A percentile compares a stretch with the other conserved stretches of the same genome.
Conservation (phyloP, 2,797 vertebrate species). For the Eptatretus atami region DNA sequence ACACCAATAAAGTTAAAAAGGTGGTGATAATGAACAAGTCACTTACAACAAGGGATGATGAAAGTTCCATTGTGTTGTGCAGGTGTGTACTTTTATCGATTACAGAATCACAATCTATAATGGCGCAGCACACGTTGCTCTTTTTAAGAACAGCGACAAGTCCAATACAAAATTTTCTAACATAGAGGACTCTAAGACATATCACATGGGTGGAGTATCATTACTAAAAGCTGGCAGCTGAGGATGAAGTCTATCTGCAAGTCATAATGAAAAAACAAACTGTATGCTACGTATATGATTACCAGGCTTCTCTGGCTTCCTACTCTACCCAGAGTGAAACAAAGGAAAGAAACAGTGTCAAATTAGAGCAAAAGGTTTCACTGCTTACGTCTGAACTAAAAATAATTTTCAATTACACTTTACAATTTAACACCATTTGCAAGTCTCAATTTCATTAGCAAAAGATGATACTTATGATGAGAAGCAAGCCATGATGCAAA, state of each 20-base stretch:
- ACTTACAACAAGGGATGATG: conserved; percentile 58
- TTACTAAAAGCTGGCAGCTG: conserved; percentile 57
- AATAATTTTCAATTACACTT: no score
- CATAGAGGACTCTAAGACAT: conserved; percentile 41
- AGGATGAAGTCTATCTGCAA: conserved; percentile 94
- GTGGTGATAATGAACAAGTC: conserved; percentile 68
- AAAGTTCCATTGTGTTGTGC: conserved; percentile 72
- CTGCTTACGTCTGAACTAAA: no score
- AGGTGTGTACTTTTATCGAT: conserved; percentile 75
- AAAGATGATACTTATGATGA: no score
- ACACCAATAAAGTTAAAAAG: conserved; percentile 58
- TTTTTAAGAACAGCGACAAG: conserved; percentile 15
- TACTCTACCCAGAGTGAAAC: conserved; percentile 40
- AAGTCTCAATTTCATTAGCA: no score
- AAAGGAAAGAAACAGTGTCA: no score
- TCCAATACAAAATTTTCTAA: no score
- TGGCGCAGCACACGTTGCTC: conserved; percentile 60
- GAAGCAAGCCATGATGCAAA: no score
- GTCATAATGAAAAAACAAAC: conserved; percentile 15
- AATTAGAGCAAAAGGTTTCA: no score
- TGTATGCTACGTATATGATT: conserved; percentile 45
- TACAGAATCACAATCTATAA: conserved; percentile 90
- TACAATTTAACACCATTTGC: no score
- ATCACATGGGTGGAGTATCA: conserved; percentile 58
- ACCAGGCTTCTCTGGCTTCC: conserved; percentile 86